These are phyloP conservation scores for Rhinolophus sinicus DNA, from an alignment of 2,113 vertebrate species.

Conservation along the genomic window DNA sequence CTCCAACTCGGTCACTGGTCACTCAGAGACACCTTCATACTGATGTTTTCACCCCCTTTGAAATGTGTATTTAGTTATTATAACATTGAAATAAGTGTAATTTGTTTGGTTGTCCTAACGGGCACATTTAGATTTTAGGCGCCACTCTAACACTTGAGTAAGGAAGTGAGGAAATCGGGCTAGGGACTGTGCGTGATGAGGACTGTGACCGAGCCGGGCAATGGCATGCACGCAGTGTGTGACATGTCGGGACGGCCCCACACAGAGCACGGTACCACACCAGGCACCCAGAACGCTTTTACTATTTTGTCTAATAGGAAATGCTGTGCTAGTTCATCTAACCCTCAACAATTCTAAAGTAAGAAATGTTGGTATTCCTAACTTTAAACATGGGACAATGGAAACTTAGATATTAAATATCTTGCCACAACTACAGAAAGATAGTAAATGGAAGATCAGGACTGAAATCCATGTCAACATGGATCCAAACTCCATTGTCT, in stretches of 20 bases:
- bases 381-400: not conserved
- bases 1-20: accelerated
- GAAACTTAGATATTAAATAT: not conserved
- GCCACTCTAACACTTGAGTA: not conserved
- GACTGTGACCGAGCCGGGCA: not conserved
- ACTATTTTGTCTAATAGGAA: not conserved
- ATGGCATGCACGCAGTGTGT: accelerated
- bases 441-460: not conserved
- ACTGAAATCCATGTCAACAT: not conserved
- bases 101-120: not conserved
- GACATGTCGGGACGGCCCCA: accelerated
- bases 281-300: accelerated
- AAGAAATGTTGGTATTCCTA: not conserved
- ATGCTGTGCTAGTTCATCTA: not conserved
- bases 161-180: not conserved
- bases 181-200: accelerated
- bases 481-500: not conserved
- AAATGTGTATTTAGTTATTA: not conserved
- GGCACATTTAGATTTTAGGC: not conserved
- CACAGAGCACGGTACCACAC: not conserved
- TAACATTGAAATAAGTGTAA: not conserved
- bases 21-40: too few species aligned
- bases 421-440: not conserved
- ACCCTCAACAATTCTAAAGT: not conserved
- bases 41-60: too few species aligned